These are phyloP conservation scores for Potorous gilbertii DNA, from an alignment of 2,797 vertebrate species.

Conservation along the genomic window DNA sequence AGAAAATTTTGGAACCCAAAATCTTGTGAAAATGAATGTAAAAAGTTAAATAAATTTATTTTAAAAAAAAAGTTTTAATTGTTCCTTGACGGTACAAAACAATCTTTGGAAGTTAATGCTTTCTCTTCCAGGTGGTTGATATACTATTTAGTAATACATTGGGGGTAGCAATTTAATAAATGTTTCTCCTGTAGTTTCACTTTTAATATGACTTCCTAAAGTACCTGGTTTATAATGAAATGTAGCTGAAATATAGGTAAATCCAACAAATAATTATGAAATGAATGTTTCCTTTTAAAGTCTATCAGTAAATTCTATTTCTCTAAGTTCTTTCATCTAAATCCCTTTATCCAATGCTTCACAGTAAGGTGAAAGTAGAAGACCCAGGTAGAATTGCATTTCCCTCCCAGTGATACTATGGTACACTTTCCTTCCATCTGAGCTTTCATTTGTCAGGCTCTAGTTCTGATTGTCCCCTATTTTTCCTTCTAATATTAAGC, in stretches of 20 bases:
- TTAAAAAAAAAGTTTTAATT: neutral
- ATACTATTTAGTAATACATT: neutral
- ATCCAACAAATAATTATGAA: neutral
- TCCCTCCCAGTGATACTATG: neutral
- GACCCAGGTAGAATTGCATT: neutral
- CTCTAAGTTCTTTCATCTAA: neutral
- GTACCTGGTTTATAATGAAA: slow-evolving; percentile 16
- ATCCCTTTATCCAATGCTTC: slow-evolving; percentile 16
- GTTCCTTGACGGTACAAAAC: neutral
- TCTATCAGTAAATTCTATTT: neutral
- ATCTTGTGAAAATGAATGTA: too few species aligned
- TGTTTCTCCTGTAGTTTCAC: neutral
- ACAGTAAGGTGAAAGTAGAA: neutral
- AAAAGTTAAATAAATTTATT: too few species aligned
- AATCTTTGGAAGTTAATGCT: neutral
- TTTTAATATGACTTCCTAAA: neutral
- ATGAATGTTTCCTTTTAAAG: slow-evolving; percentile 31
- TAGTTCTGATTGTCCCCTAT: neutral
- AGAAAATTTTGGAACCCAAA: too few species aligned
- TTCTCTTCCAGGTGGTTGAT: neutral
- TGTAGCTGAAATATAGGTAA: neutral
- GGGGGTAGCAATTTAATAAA: neutral
- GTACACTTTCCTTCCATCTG: neutral
- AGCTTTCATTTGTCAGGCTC: neutral
- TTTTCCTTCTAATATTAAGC: too few species aligned